A percentile compares a stretch with the other conserved stretches of the same genome.
Evolutionary conservation across 2,113 vertebrate species (phyloP).

Genomic region (Nycticryphes semicollaris): DNA sequence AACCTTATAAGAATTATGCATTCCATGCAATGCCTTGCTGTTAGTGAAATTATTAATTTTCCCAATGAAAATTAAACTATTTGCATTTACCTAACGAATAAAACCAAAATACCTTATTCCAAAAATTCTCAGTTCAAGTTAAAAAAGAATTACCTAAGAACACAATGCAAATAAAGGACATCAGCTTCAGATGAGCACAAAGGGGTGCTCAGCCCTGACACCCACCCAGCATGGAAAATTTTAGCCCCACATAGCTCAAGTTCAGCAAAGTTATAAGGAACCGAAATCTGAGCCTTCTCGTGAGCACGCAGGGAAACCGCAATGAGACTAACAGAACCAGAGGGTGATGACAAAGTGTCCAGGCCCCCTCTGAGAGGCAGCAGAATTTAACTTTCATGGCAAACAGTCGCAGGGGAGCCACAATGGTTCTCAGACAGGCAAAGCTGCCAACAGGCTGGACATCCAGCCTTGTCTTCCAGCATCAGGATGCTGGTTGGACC

Average conservation of each 20-base stretch:
- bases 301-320: not conserved
- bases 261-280: not conserved
- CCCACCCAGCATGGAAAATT: not conserved
- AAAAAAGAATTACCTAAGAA: not conserved
- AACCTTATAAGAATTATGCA: not conserved
- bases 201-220: not conserved
- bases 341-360: not conserved
- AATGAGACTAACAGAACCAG: not conserved
- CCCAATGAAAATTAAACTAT: not conserved
- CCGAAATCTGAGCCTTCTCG: not conserved
- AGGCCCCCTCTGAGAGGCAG: rapidly evolving
- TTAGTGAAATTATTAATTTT: not conserved
- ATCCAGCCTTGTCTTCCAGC: not conserved
- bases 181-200: not conserved
- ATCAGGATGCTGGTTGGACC: not conserved
- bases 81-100: not conserved
- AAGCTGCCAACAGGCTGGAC: not conserved
- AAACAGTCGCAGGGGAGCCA: not conserved
- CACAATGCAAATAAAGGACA: not conserved
- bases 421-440: not conserved
- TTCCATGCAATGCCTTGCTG: not conserved
- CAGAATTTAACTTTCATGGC: not conserved
- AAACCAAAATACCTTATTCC: not conserved
- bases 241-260: not conserved
- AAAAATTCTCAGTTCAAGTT: not conserved